Conservation (phyloP, 2,888 invertebrate species). For the Fragum whitleyi region DNA sequence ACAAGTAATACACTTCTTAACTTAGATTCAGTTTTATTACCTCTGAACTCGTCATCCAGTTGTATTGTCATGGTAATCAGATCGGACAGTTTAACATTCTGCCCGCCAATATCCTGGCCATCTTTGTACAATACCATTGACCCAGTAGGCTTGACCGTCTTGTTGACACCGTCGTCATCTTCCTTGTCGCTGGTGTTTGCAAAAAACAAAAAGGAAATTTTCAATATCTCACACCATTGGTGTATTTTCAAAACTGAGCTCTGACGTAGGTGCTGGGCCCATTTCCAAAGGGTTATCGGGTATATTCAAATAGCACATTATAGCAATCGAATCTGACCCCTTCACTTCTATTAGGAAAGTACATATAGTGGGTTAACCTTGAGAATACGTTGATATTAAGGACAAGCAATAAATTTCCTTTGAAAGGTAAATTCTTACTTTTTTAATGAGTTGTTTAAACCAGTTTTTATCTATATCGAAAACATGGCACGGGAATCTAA, state of each 20-base stretch:
- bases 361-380: no score
- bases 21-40: slow-evolving; percentile 33
- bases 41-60: slow-evolving; percentile 52
- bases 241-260: background rate
- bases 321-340: background rate
- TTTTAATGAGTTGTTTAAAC: no score
- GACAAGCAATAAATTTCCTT: no score
- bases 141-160: slow-evolving; percentile 59
- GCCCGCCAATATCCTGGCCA: slow-evolving; percentile 55
- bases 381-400: no score
- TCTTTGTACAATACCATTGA: slow-evolving; percentile 61
- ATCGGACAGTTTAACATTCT: slow-evolving; percentile 62
- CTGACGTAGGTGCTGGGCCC: no score
- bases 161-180: slow-evolving; percentile 55
- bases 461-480: no score
- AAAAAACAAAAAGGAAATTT: no score
- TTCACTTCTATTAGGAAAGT: no score
- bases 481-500: no score
- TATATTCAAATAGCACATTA: background rate
- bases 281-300: background rate
- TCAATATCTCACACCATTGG: no score
- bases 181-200: slow-evolving; percentile 41
- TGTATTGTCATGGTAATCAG: slow-evolving; percentile 60
- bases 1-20: no score
- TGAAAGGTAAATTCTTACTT: no score